These are phyloP conservation scores for Apaloderma vittatum DNA, from an alignment of 2,113 vertebrate genomes.

Conservation along the genomic window DNA sequence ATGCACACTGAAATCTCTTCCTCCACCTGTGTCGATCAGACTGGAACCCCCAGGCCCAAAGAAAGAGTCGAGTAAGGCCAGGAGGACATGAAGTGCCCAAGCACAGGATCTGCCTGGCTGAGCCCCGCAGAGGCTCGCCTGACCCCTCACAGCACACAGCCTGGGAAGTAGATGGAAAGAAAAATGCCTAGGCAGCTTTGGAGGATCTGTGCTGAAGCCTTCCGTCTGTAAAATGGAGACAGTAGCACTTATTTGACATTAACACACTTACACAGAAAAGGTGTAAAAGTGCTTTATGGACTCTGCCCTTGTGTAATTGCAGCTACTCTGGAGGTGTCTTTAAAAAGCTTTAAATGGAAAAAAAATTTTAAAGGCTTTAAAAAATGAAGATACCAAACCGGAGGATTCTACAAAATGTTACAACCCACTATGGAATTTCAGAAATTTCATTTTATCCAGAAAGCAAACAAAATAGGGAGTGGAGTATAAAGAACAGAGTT, in stretches of 20 bases:
- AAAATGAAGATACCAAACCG: not conserved
- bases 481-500: not conserved
- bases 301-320: not conserved
- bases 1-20: not conserved
- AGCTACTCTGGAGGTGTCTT: not conserved
- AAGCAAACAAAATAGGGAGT: conserved; percentile 6
- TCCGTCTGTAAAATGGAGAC: not conserved
- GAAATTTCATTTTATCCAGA: conserved; percentile 22
- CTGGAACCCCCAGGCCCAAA: not conserved
- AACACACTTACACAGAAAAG: not conserved
- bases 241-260: not conserved
- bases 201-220: not conserved
- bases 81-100: not conserved
- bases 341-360: not conserved
- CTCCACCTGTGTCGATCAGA: not conserved
- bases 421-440: not conserved
- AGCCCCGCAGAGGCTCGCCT: not conserved
- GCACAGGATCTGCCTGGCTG: not conserved
- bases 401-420: not conserved
- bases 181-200: not conserved
- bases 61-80: not conserved
- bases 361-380: not conserved
- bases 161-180: not conserved
- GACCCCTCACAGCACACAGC: not conserved
- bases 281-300: not conserved